These are phyloP conservation scores for Tautogolabrus adspersus DNA, from an alignment of 2,113 vertebrate species.

Conservation along the genomic window DNA sequence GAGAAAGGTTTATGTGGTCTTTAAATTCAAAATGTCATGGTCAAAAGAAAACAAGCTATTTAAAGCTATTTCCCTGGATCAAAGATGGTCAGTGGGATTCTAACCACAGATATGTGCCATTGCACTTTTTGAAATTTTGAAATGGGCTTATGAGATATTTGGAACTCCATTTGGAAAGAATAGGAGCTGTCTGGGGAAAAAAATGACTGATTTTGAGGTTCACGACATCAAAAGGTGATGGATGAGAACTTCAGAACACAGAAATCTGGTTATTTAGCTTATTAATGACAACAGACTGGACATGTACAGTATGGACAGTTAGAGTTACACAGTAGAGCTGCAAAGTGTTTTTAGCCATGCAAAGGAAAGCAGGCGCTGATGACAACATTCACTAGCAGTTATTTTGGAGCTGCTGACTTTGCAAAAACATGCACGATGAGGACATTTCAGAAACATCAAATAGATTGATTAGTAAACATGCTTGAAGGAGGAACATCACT, in stretches of 20 bases:
- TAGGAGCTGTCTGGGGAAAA: not conserved
- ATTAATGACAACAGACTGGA: conserved; percentile 11
- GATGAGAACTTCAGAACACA: not conserved
- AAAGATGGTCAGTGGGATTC: not conserved
- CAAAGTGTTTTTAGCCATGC: conserved; percentile 40
- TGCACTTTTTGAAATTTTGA: not conserved
- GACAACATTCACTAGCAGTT: not conserved
- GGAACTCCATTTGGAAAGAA: not conserved
- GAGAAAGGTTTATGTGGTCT: not conserved
- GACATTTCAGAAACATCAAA: conserved; percentile 15
- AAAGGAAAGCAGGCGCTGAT: conserved; percentile 26
- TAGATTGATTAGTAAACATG: conserved; percentile 34
- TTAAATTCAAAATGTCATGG: not conserved
- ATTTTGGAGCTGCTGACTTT: conserved; percentile 8
- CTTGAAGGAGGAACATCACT: conserved; percentile 7
- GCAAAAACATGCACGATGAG: conserved; percentile 41
- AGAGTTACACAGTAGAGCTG: conserved; percentile 32
- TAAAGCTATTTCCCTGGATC: not conserved
- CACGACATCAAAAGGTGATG: not conserved
- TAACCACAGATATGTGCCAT: not conserved
- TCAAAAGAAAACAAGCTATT: not conserved
- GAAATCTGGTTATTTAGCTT: not conserved
- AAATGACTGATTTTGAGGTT: not conserved
- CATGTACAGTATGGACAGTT: not conserved
- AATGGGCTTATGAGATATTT: not conserved